Percentiles rank a stretch among this genome's conserved stretches.
phyloP scores from a whole-genome alignment of 2,888 invertebrate genomes.

The Aporophyla nigra region DNA sequence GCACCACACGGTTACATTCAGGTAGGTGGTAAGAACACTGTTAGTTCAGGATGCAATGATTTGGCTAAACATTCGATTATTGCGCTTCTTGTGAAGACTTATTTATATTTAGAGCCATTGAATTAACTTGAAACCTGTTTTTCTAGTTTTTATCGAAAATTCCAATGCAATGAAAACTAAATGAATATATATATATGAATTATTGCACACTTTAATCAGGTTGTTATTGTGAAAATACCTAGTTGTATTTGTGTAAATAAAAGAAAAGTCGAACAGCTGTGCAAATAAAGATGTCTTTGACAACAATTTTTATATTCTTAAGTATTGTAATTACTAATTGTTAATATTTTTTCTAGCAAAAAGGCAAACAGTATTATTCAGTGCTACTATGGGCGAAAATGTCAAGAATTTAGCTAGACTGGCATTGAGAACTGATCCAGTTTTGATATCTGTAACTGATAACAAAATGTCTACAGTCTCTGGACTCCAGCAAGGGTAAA shows the following conservation, averaged over 20 bases:
- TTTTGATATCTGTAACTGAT: constrained; percentile 96
- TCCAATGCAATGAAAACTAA: constrained; percentile 1
- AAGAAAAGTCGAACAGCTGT: constrained; percentile 23
- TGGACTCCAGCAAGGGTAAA: constrained; percentile 94
- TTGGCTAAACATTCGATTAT: neutral
- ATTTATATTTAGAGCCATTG: neutral
- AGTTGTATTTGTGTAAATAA: constrained; percentile 2
- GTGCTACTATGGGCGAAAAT: constrained; percentile 98
- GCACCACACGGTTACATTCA: too few relatives aligned
- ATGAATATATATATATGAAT: neutral
- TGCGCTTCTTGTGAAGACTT: neutral
- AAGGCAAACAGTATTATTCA: constrained; percentile 98
- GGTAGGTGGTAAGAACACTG: too few relatives aligned
- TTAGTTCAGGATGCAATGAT: neutral
- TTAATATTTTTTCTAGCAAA: constrained; percentile 91
- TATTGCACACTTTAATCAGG: constrained; percentile 8
- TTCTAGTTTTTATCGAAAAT: neutral
- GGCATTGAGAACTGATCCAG: constrained; percentile 96
- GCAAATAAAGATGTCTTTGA: constrained; percentile 11
- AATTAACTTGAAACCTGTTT: neutral
- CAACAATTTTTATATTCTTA: neutral
- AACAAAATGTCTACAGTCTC: constrained; percentile 94
- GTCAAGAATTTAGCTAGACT: constrained; percentile 96
- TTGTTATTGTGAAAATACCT: constrained; percentile 3
- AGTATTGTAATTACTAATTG: neutral